Evolutionary conservation across 37 sponge, comb jelly and placozoan species (phyloP), one percentile per base, ranked within the genome.

Genomic region (Chondrilla cf. caribensis): DNA sequence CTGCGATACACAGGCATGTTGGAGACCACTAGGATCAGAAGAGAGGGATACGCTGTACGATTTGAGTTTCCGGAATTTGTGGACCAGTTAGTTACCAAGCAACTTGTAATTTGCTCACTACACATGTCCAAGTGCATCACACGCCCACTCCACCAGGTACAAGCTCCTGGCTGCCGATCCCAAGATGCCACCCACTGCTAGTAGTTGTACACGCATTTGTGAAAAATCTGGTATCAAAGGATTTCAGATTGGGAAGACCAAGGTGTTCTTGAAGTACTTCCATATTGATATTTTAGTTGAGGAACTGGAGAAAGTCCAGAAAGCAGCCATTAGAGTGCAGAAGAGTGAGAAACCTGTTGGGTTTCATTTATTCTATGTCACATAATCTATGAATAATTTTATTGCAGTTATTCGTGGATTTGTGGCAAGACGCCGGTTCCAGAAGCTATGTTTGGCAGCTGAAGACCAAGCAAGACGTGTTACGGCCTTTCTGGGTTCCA

Each of bases 1-100:
- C 82, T 91, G 39, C 42, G 88, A 8, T 91, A 87, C 82, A 87
- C 88, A 25, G 93, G 93, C 1, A 93, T 93, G 93, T 54, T 93
- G 82, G 93, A 93, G 66, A 93, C 93, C 28, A 82, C 81, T 38
- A 84, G 93, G 24, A 93, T 93, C 65, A 82, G 93, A 22, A 79
- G 79, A 67, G 93, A 89, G n/a, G 93, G 93, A 54, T 93, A 82
- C 58, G 87, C 93, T 38, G 38, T 89, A 24, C 82, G 93, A 25
- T 83, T 84, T 22, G 35, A 66, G n/a, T 89, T 93, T 77, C 54
- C 70, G 26, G 90, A 89, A 28, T 92, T 92, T 86, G 83, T 92
- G 29, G 76, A 66, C 5, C 72, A 71, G 87, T 85, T 8, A 59
- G 79, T 71, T 25, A 29, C n/a, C 60, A 41, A 4, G n/a, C 44